These are phyloP conservation scores for Gambusia affinis DNA, from an alignment of 2,113 vertebrate species.

Conservation along the genomic window DNA sequence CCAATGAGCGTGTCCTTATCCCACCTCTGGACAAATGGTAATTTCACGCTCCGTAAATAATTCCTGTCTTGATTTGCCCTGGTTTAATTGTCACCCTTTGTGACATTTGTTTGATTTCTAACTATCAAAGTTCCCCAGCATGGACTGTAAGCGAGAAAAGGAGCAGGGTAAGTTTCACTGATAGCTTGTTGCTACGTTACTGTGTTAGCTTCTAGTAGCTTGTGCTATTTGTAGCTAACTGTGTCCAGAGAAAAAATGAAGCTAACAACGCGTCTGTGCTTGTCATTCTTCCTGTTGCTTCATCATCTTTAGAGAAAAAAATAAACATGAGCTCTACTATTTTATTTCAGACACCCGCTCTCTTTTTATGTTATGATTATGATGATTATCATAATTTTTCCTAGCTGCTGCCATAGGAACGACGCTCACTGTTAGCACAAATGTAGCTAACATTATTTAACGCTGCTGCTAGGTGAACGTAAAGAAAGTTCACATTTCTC, in stretches of 20 bases:
- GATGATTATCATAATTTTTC: slow-evolving; percentile 19
- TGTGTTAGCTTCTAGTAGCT: slow-evolving; percentile 53
- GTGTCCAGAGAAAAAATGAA: slow-evolving; percentile 1
- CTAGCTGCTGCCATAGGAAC: slow-evolving; percentile 9
- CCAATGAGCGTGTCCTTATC: slow-evolving; percentile 42
- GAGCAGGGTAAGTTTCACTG: slow-evolving; percentile 76
- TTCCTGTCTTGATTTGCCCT: slow-evolving; percentile 3
- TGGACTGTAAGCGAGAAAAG: slow-evolving; percentile 81
- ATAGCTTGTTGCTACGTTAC: slow-evolving; percentile 66
- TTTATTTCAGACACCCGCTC: slow-evolving; percentile 29
- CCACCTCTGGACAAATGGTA: slow-evolving; percentile 50
- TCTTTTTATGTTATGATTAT: slow-evolving; percentile 35
- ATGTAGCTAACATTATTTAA: slow-evolving; percentile 25
- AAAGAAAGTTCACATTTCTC: slow-evolving; percentile 9
- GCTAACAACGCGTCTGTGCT: slow-evolving; percentile 1
- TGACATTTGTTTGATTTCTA: background rate
- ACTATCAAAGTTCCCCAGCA: slow-evolving; percentile 47
- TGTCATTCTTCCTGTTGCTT: slow-evolving; percentile 14
- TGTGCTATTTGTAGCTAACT: slow-evolving; percentile 29
- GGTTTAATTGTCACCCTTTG: slow-evolving; percentile 1
- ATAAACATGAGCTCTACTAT: background rate
- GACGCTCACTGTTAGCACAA: background rate
- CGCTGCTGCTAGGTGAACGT: slow-evolving; percentile 4
- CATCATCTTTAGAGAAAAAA: slow-evolving; percentile 5
- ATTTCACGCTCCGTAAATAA: slow-evolving; percentile 25